Evolutionary conservation across 2,888 invertebrate genomes (phyloP).

Genomic region (Endomychus coccineus): DNA sequence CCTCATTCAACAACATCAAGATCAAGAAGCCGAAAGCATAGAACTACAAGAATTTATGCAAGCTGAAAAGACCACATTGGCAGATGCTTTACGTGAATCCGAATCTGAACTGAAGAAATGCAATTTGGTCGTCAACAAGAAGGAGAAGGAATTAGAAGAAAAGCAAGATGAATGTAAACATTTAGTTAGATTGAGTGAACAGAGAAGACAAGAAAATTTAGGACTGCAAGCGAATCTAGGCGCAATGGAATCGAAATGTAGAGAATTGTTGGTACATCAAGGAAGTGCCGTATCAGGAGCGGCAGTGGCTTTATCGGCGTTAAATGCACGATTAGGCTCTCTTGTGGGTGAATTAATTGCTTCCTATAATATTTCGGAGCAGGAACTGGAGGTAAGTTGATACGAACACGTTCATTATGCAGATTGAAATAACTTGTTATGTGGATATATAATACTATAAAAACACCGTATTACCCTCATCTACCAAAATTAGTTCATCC

Average conservation of each 20-base stretch:
- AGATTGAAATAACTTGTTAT: too few relatives aligned
- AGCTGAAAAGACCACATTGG: conserved; percentile 73
- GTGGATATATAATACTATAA: too few relatives aligned
- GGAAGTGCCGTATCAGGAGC: conserved; percentile 63
- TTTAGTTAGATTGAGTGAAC: conserved; percentile 71
- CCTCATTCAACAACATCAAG: conserved; percentile 65
- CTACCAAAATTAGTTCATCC: too few relatives aligned
- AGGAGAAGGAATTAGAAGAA: conserved; percentile 51
- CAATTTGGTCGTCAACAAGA: conserved; percentile 35
- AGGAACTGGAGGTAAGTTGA: conserved; percentile 65
- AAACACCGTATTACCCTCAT: too few relatives aligned
- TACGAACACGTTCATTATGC: too few relatives aligned
- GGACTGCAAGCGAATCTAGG: conserved; percentile 58
- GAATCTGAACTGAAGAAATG: conserved; percentile 54
- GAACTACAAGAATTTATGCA: conserved; percentile 85
- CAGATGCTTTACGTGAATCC: conserved; percentile 70
- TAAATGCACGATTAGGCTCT: conserved; percentile 61
- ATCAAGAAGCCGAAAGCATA: conserved; percentile 69
- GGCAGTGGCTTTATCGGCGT: conserved; percentile 59
- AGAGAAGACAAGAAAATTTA: conserved; percentile 64
- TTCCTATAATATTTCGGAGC: conserved; percentile 67
- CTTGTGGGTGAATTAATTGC: conserved; percentile 64
- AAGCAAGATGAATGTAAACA: conserved; percentile 73
- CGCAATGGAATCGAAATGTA: conserved; percentile 54
- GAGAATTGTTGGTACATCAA: conserved; percentile 59